A percentile compares a stretch with the other conserved stretches of the same genome.
Conservation (phyloP, 1,140 invertebrate genomes). For the Adoxophyes honmai region DNA sequence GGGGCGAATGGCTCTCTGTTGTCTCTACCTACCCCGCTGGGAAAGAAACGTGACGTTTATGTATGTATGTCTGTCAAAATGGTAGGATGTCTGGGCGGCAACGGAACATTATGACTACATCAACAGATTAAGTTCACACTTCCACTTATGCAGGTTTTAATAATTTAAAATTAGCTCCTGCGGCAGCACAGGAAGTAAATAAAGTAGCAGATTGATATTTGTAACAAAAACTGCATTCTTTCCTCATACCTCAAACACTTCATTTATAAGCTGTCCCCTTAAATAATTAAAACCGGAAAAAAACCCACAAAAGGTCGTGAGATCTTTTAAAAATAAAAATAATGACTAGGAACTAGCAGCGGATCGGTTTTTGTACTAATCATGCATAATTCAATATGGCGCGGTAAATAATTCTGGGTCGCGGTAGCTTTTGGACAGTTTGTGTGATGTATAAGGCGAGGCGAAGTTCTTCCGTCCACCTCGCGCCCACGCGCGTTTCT, state of each 20-base stretch:
- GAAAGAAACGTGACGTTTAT: too few species aligned
- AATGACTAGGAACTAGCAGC: slow-evolving; percentile 25
- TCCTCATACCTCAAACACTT: background rate
- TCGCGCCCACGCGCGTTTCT: background rate
- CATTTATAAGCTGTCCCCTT: slow-evolving; percentile 1
- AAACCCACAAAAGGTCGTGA: slow-evolving; percentile 1
- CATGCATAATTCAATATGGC: slow-evolving; percentile 4
- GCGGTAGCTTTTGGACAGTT: background rate
- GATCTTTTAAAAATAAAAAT: slow-evolving; percentile 22
- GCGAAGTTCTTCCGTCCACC: slow-evolving; percentile 6
- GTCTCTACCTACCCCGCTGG: too few species aligned
- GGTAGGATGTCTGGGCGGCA: too few species aligned
- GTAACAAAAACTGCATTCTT: background rate
- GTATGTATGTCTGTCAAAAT: too few species aligned
- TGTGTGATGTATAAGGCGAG: background rate
- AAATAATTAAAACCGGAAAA: slow-evolving; percentile 22
- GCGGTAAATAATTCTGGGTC: slow-evolving; percentile 3
- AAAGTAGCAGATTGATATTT: background rate
- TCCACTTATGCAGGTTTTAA: too few species aligned
- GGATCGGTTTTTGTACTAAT: slow-evolving; percentile 22
- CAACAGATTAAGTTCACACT: too few species aligned
- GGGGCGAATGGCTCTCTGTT: too few species aligned
- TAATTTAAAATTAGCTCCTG: too few species aligned
- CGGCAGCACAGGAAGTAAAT: background rate
- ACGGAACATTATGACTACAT: too few species aligned